phyloP scores from a whole-genome alignment of 2,797 vertebrate species.

The Schizopygopsis pylzovi region DNA sequence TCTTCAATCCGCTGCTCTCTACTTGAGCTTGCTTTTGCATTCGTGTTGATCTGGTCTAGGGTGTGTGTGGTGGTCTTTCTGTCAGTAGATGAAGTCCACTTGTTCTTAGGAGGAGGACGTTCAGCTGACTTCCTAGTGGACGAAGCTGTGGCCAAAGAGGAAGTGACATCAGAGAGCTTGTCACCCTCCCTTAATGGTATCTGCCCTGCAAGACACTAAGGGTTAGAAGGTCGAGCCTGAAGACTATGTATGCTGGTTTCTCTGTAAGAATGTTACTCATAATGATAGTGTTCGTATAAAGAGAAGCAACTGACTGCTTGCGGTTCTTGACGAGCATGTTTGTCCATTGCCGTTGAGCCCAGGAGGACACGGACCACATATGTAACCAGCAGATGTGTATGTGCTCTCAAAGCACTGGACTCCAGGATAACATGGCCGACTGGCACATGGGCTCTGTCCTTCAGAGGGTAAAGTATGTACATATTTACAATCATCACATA shows the following conservation, averaged over 20 bases:
- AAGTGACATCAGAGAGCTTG: slow-evolving; percentile 45
- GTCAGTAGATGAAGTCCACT: slow-evolving; percentile 50
- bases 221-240: slow-evolving; percentile 73
- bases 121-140: slow-evolving; percentile 46
- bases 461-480: background rate
- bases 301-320: slow-evolving; percentile 64
- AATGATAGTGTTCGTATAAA: background rate
- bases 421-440: slow-evolving; percentile 73
- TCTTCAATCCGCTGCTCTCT: slow-evolving; percentile 12
- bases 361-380: slow-evolving; percentile 78
- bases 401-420: slow-evolving; percentile 80
- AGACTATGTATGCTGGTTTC: background rate
- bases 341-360: slow-evolving; percentile 77
- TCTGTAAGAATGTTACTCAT: background rate
- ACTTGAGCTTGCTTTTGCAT: background rate
- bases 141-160: slow-evolving; percentile 33
- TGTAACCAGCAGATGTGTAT: slow-evolving; percentile 71
- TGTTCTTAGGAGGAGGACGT: slow-evolving; percentile 34
- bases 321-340: slow-evolving; percentile 65
- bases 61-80: slow-evolving; percentile 55
- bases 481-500: background rate
- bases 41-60: slow-evolving; percentile 53
- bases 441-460: slow-evolving; percentile 65
- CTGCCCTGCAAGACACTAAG: slow-evolving; percentile 75
- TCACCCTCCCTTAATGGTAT: slow-evolving; percentile 55